Percentiles rank a stretch among this genome's conserved stretches.
phyloP scores from a whole-genome alignment of 2,797 vertebrate species.

The Lepilemur septentrionalis region DNA sequence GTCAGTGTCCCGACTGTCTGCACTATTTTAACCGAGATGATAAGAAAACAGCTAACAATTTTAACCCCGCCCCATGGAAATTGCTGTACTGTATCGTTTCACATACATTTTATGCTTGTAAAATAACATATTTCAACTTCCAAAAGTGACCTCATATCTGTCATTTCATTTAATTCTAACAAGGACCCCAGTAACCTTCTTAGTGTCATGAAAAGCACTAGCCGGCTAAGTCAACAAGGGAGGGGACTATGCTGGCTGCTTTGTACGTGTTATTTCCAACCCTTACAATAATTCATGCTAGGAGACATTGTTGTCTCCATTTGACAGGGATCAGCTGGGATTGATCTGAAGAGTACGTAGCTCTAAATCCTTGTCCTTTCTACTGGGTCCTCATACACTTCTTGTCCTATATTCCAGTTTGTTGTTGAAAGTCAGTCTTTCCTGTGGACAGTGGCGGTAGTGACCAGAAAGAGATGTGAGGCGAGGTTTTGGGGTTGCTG shows the following conservation, averaged over 20 bases:
- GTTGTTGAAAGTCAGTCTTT: not conserved
- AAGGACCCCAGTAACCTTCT: not conserved
- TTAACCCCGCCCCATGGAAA: not conserved
- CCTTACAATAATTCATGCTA: not conserved
- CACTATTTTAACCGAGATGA: not conserved
- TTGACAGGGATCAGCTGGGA: not conserved
- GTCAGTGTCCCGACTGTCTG: not conserved
- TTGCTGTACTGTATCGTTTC: not conserved
- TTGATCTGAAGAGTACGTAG: not conserved
- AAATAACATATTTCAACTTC: not conserved
- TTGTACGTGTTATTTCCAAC: not conserved
- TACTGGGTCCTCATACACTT: not conserved
- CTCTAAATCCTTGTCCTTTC: not conserved
- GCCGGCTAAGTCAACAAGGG: not conserved
- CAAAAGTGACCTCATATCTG: not conserved
- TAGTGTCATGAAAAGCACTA: not conserved
- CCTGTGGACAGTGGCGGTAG: too few species aligned
- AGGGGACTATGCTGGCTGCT: not conserved
- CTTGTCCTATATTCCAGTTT: not conserved
- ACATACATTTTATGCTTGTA: not conserved
- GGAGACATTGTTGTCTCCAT: not conserved
- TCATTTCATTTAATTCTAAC: not conserved
- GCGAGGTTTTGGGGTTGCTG: not conserved
- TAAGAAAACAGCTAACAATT: not conserved
- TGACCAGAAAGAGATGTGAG: not conserved